A percentile compares a stretch with the other conserved stretches of the same genome.
These are phyloP conservation scores for Microplitis demolitor DNA, from an alignment of 1,140 invertebrate species.

Conservation along the genomic window DNA sequence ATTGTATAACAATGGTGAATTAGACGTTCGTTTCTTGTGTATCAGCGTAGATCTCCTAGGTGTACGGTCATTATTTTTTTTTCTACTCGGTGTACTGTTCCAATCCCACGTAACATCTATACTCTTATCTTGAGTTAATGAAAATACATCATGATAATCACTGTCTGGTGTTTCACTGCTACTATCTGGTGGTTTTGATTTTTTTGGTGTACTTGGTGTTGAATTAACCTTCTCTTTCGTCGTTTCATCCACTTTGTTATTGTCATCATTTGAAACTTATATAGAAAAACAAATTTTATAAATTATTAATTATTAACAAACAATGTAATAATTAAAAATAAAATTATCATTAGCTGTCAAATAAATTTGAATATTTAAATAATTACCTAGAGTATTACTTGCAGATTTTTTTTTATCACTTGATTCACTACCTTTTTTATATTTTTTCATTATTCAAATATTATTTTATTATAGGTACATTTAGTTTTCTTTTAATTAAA, in stretches of 20 bases:
- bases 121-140: constrained; percentile 44
- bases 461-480: no score
- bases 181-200: neutral
- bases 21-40: constrained; percentile 44
- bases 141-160: constrained; percentile 33
- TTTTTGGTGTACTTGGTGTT: constrained; percentile 43
- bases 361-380: no score
- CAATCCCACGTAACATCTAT: constrained; percentile 52
- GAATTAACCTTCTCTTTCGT: neutral
- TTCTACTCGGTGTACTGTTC: constrained; percentile 34
- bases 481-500: no score
- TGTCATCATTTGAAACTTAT: neutral
- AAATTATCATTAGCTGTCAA: no score
- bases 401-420: no score
- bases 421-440: no score
- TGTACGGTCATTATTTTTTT: constrained; percentile 18
- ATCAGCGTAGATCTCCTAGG: constrained; percentile 42
- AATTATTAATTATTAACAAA: no score
- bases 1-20: constrained; percentile 48
- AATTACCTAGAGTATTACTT: no score
- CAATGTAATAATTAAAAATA: no score
- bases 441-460: no score
- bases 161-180: constrained; percentile 28
- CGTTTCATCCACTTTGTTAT: neutral
- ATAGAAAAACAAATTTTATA: neutral